These are phyloP conservation scores for Agrilus planipennis DNA, from an alignment of 1,140 invertebrate genomes.

Conservation along the genomic window DNA sequence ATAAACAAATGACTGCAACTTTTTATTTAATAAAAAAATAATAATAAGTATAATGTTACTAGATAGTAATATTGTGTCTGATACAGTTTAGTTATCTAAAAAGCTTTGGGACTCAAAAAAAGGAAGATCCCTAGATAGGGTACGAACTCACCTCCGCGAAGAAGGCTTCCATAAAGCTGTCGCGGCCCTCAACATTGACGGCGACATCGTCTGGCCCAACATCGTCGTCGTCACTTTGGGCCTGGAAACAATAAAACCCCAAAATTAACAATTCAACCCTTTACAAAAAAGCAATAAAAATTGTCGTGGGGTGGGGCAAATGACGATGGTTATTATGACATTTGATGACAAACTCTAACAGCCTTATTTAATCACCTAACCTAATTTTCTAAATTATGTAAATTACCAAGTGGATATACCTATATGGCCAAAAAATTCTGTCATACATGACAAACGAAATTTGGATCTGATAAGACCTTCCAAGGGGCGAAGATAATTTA, in stretches of 20 bases:
- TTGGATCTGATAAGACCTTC: too few relatives aligned
- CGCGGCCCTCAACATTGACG: constrained; percentile 75
- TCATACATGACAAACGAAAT: too few relatives aligned
- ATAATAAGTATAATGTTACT: too few relatives aligned
- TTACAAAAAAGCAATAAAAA: constrained; percentile 9
- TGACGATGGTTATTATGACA: too few relatives aligned
- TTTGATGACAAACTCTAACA: too few relatives aligned
- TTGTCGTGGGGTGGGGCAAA: constrained; percentile 28
- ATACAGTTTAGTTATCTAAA: too few relatives aligned
- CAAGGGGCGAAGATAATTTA: too few relatives aligned
- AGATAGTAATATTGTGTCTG: too few relatives aligned
- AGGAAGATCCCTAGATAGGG: too few relatives aligned
- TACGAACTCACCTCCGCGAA: constrained; percentile 75
- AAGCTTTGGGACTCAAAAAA: too few relatives aligned
- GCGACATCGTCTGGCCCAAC: constrained; percentile 81
- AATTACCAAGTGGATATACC: not conserved
- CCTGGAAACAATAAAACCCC: constrained; percentile 43
- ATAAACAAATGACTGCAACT: too few relatives aligned
- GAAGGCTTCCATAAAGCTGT: constrained; percentile 95
- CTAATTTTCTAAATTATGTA: constrained; percentile 6
- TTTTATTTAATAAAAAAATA: too few relatives aligned
- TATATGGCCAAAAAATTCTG: not conserved
- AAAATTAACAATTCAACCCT: constrained; percentile 22
- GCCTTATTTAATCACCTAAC: constrained; percentile 16
- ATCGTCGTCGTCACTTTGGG: constrained; percentile 92